Percentiles rank a stretch among this genome's conserved stretches.
These are phyloP conservation scores for Pemphigus obesinymphae DNA, from an alignment of 1,140 invertebrate genomes.

Conservation along the genomic window DNA sequence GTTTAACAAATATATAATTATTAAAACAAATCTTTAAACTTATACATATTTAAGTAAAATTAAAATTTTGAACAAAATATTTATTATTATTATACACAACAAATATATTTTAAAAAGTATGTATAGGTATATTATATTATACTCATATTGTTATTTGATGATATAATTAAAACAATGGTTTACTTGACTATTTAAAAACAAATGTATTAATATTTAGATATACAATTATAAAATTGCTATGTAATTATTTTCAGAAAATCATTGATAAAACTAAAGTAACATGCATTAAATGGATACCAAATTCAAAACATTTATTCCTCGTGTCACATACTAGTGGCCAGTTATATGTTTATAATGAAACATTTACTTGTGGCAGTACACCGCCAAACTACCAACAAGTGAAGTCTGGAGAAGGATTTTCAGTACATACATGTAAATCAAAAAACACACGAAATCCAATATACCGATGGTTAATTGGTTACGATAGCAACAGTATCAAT, in stretches of 20 bases:
- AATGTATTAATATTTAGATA: neutral
- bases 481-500: constrained; percentile 83
- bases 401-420: constrained; percentile 90
- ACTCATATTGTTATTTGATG: no score
- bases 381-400: constrained; percentile 88
- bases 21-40: no score
- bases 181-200: no score
- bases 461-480: constrained; percentile 79
- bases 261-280: constrained; percentile 98
- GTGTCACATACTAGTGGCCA: constrained; percentile 94
- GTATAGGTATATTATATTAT: no score
- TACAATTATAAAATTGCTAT: no score
- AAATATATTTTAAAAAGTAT: no score
- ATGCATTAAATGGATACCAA: constrained; percentile 96
- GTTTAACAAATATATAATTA: no score
- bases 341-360: constrained; percentile 96
- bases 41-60: no score
- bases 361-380: constrained; percentile 78
- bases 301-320: constrained; percentile 86
- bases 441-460: constrained; percentile 94
- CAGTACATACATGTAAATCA: constrained; percentile 92
- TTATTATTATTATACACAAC: no score
- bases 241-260: constrained; percentile 72
- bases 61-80: no score
- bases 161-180: no score